These are phyloP conservation scores for Cherax destructor DNA, from an alignment of 1,140 invertebrate species.

Conservation along the genomic window DNA sequence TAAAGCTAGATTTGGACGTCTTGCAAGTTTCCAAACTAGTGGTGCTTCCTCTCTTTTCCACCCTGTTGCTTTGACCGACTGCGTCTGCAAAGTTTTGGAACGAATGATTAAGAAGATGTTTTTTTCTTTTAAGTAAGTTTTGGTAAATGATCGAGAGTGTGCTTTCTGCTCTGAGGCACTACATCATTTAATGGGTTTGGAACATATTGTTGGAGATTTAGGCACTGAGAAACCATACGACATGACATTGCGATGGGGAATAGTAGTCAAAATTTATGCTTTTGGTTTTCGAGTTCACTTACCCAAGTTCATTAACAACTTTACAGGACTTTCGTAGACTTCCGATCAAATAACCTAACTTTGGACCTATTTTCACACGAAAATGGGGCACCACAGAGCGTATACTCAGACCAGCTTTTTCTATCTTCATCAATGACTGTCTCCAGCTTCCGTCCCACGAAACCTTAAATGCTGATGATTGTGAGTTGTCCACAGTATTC, in stretches of 20 bases:
- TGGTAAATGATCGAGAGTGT: no score
- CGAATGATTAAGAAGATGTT: no score
- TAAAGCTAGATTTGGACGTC: no score
- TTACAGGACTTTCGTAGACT: background rate
- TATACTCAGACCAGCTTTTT: background rate
- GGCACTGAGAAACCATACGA: background rate
- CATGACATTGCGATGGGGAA: background rate
- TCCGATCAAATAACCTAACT: background rate
- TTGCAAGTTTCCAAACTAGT: no score
- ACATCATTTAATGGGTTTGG: no score
- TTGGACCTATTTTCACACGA: background rate
- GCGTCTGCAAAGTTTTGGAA: no score
- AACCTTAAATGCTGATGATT: constrained; percentile 1
- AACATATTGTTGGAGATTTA: no score
- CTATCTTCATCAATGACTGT: constrained; percentile 5
- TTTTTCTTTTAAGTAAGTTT: no score
- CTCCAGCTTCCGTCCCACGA: background rate
- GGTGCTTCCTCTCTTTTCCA: no score
- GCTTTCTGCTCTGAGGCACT: no score
- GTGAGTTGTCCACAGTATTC: background rate
- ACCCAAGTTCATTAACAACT: background rate
- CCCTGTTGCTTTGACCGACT: no score
- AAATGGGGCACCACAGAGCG: background rate
- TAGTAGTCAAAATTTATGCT: background rate
- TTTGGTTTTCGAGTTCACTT: background rate